Evolutionary conservation across 2,888 invertebrate species (phyloP), one percentile per base, ranked within the genome.

Genomic region (Malthinus seriepunctatus): DNA sequence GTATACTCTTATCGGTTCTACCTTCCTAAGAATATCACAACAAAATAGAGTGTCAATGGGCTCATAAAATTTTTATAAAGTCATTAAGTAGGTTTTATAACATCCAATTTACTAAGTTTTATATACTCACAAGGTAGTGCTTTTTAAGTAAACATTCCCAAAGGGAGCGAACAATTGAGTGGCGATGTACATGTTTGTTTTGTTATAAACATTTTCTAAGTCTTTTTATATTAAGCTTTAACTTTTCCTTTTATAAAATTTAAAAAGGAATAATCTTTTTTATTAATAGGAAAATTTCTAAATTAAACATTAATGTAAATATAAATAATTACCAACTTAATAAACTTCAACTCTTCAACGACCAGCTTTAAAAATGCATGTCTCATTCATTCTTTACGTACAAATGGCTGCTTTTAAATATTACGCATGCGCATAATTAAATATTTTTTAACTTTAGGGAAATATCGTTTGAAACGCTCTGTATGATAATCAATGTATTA

Each of bases 61-160:
- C 55, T 56, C 58, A 62, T 62, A 58, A 62, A 62, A 59, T 47
- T 59, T 62, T 62, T 62, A 62, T 62, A 62, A 62, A 62, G 62
- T 62, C 62, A 62, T 62, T 62, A 62, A 62, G 54, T 58, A 55
- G 51, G 62, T 62, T 62, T 62, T 62, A 62, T 55, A 58, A 55
- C 62, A 55, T 57, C 62, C 62, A 62, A 62, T 62, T 62, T 58
- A 58, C 53, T 55, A 55, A 60, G 60, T 56, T 60, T 60, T 60
- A 60, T 60, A 60, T 60, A 55, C 59, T 58, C 57, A 52, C 52
- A 58, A 58, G 57, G 49, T 58, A 58, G 14, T 37, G 51, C 60
- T 51, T 60, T 56, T 56, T 52, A 56, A 56, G 52, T 56, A 60
- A 60, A 47, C 52, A 31, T 49, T 60, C 56, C 60, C 48, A 44